Evolutionary conservation across 2,797 vertebrate species (phyloP), one percentile per base, ranked within the genome.

Genomic region (Squalus acanthias): DNA sequence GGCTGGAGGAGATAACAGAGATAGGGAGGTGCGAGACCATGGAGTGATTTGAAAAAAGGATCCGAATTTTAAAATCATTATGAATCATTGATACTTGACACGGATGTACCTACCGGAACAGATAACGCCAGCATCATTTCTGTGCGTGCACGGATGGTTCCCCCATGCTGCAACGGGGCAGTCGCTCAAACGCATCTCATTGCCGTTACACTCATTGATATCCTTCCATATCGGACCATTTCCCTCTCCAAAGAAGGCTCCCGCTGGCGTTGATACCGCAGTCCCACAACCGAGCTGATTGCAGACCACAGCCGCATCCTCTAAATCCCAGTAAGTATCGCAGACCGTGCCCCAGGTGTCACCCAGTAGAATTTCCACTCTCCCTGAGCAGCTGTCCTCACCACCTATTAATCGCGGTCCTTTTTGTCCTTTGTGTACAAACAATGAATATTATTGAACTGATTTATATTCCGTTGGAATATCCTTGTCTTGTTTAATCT

Each of bases 211-310:
- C 96, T 97, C 97, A 96, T 97, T 97, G 95, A 65, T 76, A 69
- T 97, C 97, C 76, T 96, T 96, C 97, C 97, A 97, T 33, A 97
- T 1, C 3, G 46, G 17, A 7, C 29, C 96, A 0, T 8, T 65
- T 96, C 96, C 96, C 96, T 96, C 96, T 57, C 91, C 95, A 60
- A 97, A 97, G 57, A 0, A 1, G 0, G 95, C 67, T 97, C 96
- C 96, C 63, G 57, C 95, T 53, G 96, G 94, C 12, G 96, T 96
- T 10, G 97, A 97, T 93, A 96, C 88, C 24, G 97, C 97, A 0
- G 97, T 96, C 1, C 97, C 98, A 74, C 98, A 98, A 94, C 96
- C 96, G 1, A 98, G 96, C 33, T 98, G 97, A 82, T 0, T 97
- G 24, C 97, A 98, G 50, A 98, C 96, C 17, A 97, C 97, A 0